phyloP scores from a whole-genome alignment of 2,888 invertebrate species.

The Stenotaenia linearis region DNA sequence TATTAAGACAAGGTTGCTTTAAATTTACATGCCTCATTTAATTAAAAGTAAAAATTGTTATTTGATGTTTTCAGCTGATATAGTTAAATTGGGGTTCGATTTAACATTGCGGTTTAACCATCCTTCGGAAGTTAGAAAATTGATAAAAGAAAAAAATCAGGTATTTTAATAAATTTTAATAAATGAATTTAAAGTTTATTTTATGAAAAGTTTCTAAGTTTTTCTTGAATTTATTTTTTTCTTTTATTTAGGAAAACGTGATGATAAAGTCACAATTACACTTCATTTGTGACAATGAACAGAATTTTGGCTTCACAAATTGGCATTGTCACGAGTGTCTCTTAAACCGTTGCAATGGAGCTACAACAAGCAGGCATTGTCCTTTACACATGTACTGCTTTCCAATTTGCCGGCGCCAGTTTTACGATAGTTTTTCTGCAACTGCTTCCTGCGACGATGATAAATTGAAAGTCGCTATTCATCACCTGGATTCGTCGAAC shows the following conservation, averaged over 20 bases:
- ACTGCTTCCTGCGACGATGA: not conserved
- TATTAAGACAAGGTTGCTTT: constrained; percentile 26
- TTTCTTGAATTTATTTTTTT: not conserved
- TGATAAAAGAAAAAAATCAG: constrained; percentile 2
- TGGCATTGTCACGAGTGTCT: not conserved
- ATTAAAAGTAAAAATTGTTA: not conserved
- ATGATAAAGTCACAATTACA: not conserved
- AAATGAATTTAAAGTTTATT: not conserved
- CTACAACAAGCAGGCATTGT: not conserved
- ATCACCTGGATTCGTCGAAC: not conserved
- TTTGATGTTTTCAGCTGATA: constrained; percentile 26
- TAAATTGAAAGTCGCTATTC: constrained; percentile 6
- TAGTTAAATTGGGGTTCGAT: constrained; percentile 24
- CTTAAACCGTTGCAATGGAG: not conserved
- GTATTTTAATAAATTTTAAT: not conserved
- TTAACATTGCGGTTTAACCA: constrained; percentile 28
- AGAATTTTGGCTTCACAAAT: not conserved
- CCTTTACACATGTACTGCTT: not conserved
- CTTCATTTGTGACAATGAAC: not conserved
- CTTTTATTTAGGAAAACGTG: not conserved
- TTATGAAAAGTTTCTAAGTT: too few species aligned
- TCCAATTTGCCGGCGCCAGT: not conserved
- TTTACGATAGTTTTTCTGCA: not conserved
- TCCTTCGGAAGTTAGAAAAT: constrained; percentile 24
- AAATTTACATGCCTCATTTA: too few species aligned